Evolutionary conservation across 2,888 invertebrate genomes (phyloP), one percentile per base, ranked within the genome.

Genomic region (Mantis religiosa): DNA sequence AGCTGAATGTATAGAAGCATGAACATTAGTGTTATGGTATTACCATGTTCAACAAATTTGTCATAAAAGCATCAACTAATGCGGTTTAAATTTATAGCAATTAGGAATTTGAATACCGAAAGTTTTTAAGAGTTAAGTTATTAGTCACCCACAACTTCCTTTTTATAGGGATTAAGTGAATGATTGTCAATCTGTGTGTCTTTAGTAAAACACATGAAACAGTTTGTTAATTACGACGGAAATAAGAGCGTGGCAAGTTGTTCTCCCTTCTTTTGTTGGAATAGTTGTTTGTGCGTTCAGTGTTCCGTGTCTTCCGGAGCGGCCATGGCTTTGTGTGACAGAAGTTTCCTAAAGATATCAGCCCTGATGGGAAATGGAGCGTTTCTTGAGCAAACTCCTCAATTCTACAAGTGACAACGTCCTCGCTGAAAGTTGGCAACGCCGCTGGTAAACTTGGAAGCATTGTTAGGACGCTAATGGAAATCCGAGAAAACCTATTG

Each of bases 401-500:
- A 71, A 71, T 71, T 71, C 20, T 71, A 71, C 54, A 71, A 71
- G 54, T 71, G 54, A 71, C 54, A 25, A 25, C 54, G 54, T 71
- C 54, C 54, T 20, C 15, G 54, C 54, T 71, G 54, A 86, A 86
- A 86, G 86, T 86, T 86, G 81, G 85, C 85, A 85, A 85, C 54
- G 54, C 47, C 54, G 85, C 41, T 85, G 34, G 47, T 41, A 54
- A 54, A 85, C 85, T 85, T 85, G 47, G 85, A 85, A 71, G 25
- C 30, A 86, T 86, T 87, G 89, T 86, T 89, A 47, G 27, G 71
- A 83, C 83, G 84, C 83, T 89, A 89, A 89, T 87, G 89, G 89
- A 89, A 89, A 89, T 87, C 87, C 47, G 87, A 89, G 89, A 84
- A 81, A 89, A 87, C 30, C 89, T 87, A 89, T 89, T 89, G 89